These are phyloP conservation scores for Kuschelorhynchus macadamiae DNA, from an alignment of 2,888 invertebrate genomes.

Conservation along the genomic window DNA sequence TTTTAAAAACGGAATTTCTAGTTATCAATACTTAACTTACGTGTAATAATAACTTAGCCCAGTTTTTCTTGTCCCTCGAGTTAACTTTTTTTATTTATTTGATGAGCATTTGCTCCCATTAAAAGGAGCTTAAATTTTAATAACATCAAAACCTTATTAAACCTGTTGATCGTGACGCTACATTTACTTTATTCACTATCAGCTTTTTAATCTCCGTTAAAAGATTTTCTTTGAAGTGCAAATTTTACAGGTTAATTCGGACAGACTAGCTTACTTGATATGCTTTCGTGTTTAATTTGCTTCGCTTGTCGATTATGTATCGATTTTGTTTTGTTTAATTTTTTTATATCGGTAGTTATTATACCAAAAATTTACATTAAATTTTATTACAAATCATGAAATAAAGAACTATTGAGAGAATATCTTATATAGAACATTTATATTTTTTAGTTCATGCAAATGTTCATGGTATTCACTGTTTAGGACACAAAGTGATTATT, in stretches of 20 bases:
- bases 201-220: slow-evolving; percentile 41
- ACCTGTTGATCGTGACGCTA: slow-evolving; percentile 39
- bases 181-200: slow-evolving; percentile 40
- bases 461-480: too few relatives aligned
- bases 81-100: slow-evolving; percentile 20
- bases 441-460: too few relatives aligned
- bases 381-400: too few relatives aligned
- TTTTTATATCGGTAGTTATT: too few relatives aligned
- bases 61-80: too few relatives aligned
- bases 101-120: slow-evolving; percentile 24
- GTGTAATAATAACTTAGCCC: too few relatives aligned
- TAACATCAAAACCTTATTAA: slow-evolving; percentile 38
- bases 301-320: slow-evolving; percentile 18
- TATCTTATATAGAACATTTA: too few relatives aligned
- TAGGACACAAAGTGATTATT: too few relatives aligned
- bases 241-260: slow-evolving; percentile 40
- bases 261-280: slow-evolving; percentile 22
- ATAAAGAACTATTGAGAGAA: too few relatives aligned
- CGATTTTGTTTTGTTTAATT: background rate
- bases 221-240: slow-evolving; percentile 42
- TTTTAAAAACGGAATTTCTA: too few relatives aligned
- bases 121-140: slow-evolving; percentile 36
- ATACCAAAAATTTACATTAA: too few relatives aligned
- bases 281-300: slow-evolving; percentile 24
- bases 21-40: too few relatives aligned